These are phyloP conservation scores for Lepus oiostolus DNA, from an alignment of 2,797 vertebrate genomes.

Conservation along the genomic window DNA sequence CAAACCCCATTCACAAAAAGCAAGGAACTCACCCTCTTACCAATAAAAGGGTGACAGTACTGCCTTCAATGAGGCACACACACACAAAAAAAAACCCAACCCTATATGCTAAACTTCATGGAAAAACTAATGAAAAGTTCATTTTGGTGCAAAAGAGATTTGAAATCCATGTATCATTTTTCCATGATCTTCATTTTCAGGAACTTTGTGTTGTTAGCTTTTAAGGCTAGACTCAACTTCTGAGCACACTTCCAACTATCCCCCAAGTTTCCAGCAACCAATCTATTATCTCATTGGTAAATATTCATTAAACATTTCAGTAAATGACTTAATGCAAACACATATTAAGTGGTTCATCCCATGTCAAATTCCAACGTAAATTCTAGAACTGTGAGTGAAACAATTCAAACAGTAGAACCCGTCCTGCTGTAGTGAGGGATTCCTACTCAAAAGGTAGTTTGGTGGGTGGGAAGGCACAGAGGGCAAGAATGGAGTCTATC, in stretches of 20 bases:
- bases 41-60: not conserved
- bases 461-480: not conserved
- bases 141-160: too few relatives aligned
- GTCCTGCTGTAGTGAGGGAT: not conserved
- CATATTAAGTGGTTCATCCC: not conserved
- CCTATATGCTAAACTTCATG: too few relatives aligned
- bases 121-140: too few relatives aligned
- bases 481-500: not conserved
- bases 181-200: too few relatives aligned
- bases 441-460: not conserved
- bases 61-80: not conserved
- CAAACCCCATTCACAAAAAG: not conserved
- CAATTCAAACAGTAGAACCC: not conserved
- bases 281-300: not conserved
- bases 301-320: not conserved
- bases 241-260: not conserved
- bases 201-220: not conserved
- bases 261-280: not conserved
- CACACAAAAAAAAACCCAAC: not conserved
- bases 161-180: too few relatives aligned
- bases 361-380: not conserved
- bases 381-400: constrained; percentile 30
- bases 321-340: constrained; percentile 22
- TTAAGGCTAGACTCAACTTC: not conserved
- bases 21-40: not conserved